phyloP scores from a whole-genome alignment of 2,797 vertebrate species.

The Tachyglossus aculeatus region DNA sequence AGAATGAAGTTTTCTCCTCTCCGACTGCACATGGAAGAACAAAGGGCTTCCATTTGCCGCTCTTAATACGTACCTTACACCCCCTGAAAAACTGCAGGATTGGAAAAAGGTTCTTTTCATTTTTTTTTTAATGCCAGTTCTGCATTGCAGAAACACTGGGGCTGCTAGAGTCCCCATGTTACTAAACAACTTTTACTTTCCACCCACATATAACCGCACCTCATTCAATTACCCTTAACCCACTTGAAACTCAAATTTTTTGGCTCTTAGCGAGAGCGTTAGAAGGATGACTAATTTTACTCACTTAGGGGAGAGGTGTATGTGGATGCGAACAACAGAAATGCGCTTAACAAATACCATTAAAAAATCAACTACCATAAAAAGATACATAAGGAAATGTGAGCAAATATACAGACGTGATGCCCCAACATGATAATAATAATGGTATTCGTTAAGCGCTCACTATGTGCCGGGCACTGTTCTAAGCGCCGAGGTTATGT shows the following conservation, averaged over 20 bases:
- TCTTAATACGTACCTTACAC: not conserved
- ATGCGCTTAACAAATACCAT: no score
- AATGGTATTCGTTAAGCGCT: no score
- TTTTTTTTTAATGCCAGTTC: not conserved
- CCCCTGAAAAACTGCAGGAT: conserved; percentile 9
- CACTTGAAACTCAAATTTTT: conserved; percentile 40
- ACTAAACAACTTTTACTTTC: conserved; percentile 52
- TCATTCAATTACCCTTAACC: conserved; percentile 40
- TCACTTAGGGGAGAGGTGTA: not conserved
- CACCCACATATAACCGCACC: conserved; percentile 47
- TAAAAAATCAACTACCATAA: no score
- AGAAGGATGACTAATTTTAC: rapidly evolving
- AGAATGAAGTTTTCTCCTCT: not conserved
- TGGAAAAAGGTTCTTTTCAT: not conserved
- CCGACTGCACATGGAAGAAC: conserved; percentile 27
- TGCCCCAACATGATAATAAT: no score
- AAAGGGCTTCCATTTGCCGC: conserved; percentile 2
- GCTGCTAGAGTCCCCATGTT: conserved; percentile 30
- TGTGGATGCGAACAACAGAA: rapidly evolving
- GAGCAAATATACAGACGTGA: no score
- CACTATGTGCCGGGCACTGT: no score
- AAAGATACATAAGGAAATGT: no score
- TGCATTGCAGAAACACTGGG: conserved; percentile 21
- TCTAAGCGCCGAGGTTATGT: no score
- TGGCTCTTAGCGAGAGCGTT: conserved; percentile 25